Percentiles rank a stretch among this genome's conserved stretches.
Evolutionary conservation across 2,888 invertebrate species (phyloP).

Genomic region (Polymixis lichenea): DNA sequence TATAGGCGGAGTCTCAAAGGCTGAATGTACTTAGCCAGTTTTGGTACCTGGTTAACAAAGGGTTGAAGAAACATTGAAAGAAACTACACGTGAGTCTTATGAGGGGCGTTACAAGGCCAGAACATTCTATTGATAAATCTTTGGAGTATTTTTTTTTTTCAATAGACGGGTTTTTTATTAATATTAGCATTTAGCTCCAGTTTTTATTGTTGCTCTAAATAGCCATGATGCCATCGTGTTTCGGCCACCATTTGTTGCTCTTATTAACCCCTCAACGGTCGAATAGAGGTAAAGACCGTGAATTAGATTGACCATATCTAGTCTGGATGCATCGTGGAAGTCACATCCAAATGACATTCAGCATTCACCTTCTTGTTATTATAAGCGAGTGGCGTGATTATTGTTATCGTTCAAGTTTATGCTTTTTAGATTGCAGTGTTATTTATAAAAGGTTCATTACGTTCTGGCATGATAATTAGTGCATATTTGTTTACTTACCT

Average conservation of each 20-base stretch:
- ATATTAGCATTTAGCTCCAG: slow-evolving; percentile 7
- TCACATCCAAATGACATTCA: slow-evolving; percentile 51
- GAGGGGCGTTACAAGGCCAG: slow-evolving; percentile 14
- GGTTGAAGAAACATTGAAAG: slow-evolving; percentile 12
- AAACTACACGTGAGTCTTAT: not conserved
- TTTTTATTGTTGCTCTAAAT: slow-evolving; percentile 33
- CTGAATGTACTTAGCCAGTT: slow-evolving; percentile 1
- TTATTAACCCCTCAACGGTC: slow-evolving; percentile 21
- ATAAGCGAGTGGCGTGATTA: slow-evolving; percentile 15
- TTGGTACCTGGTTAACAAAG: slow-evolving; percentile 3
- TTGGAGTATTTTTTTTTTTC: slow-evolving; percentile 12
- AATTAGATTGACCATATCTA: slow-evolving; percentile 35
- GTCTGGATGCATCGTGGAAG: slow-evolving; percentile 25
- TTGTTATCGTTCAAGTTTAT: slow-evolving; percentile 40
- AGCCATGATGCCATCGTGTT: slow-evolving; percentile 36
- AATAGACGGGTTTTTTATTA: slow-evolving; percentile 22
- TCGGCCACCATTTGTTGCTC: slow-evolving; percentile 9
- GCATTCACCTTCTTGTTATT: slow-evolving; percentile 34
- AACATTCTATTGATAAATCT: slow-evolving; percentile 13
- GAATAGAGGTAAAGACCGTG: slow-evolving; percentile 16
- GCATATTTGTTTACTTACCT: slow-evolving; percentile 7
- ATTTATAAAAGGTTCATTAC: slow-evolving; percentile 26
- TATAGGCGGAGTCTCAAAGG: not conserved
- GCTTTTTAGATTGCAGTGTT: slow-evolving; percentile 29
- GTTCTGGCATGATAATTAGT: slow-evolving; percentile 11